These are phyloP conservation scores for Bovichtus variegatus DNA, from an alignment of 2,797 vertebrate species.

Conservation along the genomic window DNA sequence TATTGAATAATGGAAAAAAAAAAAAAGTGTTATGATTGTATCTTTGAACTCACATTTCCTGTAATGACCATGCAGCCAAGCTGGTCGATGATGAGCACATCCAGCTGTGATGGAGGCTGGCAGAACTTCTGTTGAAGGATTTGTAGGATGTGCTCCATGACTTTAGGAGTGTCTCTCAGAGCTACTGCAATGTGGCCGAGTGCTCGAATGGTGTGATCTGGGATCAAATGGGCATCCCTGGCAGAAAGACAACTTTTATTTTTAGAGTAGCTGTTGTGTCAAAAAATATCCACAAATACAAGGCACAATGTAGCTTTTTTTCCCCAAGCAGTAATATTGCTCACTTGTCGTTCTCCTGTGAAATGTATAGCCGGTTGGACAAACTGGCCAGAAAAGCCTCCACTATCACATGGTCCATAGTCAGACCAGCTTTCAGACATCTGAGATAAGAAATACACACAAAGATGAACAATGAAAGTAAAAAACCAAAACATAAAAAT, in stretches of 20 bases:
- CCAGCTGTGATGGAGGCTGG: constrained; percentile 93
- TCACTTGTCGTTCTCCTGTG: constrained; percentile 97
- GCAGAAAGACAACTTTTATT: constrained; percentile 35
- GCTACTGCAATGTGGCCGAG: constrained; percentile 97
- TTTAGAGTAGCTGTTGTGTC: constrained; percentile 29
- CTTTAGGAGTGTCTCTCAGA: constrained; percentile 94
- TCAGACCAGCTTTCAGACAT: constrained; percentile 94
- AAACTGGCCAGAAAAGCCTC: constrained; percentile 97
- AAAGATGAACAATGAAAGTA: neutral
- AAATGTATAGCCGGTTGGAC: constrained; percentile 97
- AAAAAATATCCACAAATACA: neutral
- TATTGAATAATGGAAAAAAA: neutral
- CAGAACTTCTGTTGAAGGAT: constrained; percentile 99
- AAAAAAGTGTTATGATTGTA: neutral
- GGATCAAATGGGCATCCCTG: constrained; percentile 96
- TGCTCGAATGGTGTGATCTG: constrained; percentile 96
- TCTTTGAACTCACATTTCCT: constrained; percentile 90
- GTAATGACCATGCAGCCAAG: constrained; percentile 98
- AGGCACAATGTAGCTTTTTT: constrained; percentile 1
- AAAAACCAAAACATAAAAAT: neutral
- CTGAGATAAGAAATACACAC: constrained; percentile 70
- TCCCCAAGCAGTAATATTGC: constrained; percentile 43
- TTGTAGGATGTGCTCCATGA: constrained; percentile 98
- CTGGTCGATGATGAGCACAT: constrained; percentile 97
- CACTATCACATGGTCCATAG: constrained; percentile 93